Conservation (phyloP, 1,140 invertebrate species). For the Paralvinella palmiformis region DNA sequence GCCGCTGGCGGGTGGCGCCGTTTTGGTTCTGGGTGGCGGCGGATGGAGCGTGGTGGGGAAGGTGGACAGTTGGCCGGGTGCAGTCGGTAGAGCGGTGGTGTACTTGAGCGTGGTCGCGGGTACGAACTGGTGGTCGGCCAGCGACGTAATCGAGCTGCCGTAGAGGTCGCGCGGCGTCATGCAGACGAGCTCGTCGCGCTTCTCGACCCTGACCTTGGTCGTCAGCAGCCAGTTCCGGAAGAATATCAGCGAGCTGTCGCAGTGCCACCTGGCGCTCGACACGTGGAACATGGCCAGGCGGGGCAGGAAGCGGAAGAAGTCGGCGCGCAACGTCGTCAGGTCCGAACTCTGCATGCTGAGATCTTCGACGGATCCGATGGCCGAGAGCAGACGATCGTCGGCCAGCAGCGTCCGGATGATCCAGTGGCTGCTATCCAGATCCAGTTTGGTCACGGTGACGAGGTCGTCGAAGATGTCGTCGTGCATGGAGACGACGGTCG, state of each 20-base stretch:
- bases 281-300: slow-evolving; percentile 53
- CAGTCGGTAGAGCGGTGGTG: background rate
- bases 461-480: slow-evolving; percentile 48
- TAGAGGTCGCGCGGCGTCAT: slow-evolving; percentile 28
- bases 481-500: slow-evolving; percentile 51
- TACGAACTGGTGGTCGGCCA: slow-evolving; percentile 29
- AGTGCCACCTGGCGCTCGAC: slow-evolving; percentile 49
- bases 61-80: background rate
- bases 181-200: slow-evolving; percentile 35
- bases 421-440: slow-evolving; percentile 67
- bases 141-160: slow-evolving; percentile 31
- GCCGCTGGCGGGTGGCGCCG: background rate
- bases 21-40: background rate
- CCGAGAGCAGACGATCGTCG: slow-evolving; percentile 59
- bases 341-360: slow-evolving; percentile 61
- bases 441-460: slow-evolving; percentile 61
- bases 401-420: slow-evolving; percentile 62
- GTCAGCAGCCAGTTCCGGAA: slow-evolving; percentile 39
- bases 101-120: background rate
- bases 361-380: slow-evolving; percentile 55
- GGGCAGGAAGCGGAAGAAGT: slow-evolving; percentile 64
- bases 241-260: slow-evolving; percentile 37
- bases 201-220: slow-evolving; percentile 30
- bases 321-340: slow-evolving; percentile 58
- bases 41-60: background rate